Conservation (phyloP, 2,797 vertebrate species). For the Coreius guichenoti region DNA sequence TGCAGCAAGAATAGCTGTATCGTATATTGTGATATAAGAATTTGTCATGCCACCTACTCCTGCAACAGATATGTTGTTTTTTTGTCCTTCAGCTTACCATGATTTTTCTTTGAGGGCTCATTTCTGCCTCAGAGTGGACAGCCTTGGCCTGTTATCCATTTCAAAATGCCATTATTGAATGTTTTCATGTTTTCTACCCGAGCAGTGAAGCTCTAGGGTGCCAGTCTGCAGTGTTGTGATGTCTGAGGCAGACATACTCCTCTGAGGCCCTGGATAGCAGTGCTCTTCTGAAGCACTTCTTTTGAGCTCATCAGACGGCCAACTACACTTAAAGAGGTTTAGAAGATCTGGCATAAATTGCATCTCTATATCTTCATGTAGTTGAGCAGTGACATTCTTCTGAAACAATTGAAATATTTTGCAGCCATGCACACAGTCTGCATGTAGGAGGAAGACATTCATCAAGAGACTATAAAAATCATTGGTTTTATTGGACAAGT, state of each 20-base stretch:
- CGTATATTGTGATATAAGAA: slow-evolving; percentile 27
- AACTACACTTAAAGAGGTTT: slow-evolving; percentile 2
- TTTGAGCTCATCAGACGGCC: slow-evolving; percentile 22
- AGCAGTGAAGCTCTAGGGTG: slow-evolving; percentile 36
- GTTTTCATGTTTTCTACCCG: slow-evolving; percentile 29
- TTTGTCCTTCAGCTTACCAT: background rate
- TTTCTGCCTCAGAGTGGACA: slow-evolving; percentile 12
- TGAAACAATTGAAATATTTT: slow-evolving; percentile 4
- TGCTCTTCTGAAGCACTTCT: slow-evolving; percentile 32
- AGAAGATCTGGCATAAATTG: slow-evolving; percentile 7
- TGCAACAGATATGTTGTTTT: slow-evolving; percentile 1
- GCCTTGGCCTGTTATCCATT: slow-evolving; percentile 35
- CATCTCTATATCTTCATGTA: background rate
- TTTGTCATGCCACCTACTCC: slow-evolving; percentile 22
- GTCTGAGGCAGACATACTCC: slow-evolving; percentile 24
- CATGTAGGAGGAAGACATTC: background rate
- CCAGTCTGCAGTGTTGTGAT: slow-evolving; percentile 38
- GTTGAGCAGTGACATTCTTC: background rate
- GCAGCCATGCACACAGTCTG: background rate
- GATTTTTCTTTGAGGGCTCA: slow-evolving; percentile 29
- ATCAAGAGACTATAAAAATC: background rate
- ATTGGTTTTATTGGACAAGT: background rate
- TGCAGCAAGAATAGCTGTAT: background rate
- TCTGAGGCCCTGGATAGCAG: slow-evolving; percentile 28
- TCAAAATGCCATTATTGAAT: slow-evolving; percentile 40